These are phyloP conservation scores for Drepana arcuata DNA, from an alignment of 1,140 invertebrate species.

Conservation along the genomic window DNA sequence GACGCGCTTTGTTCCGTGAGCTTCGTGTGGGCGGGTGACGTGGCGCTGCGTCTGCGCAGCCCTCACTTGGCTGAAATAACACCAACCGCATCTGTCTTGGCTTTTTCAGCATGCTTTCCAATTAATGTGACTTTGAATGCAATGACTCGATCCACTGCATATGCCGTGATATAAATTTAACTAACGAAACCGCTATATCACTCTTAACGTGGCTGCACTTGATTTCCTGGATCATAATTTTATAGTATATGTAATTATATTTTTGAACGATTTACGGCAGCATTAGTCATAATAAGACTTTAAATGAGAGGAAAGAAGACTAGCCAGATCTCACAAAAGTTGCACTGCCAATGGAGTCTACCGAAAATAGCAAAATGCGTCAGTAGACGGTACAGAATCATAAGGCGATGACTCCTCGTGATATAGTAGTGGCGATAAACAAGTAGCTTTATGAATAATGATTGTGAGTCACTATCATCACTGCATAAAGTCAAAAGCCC, in stretches of 20 bases:
- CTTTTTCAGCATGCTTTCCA: conserved; percentile 36
- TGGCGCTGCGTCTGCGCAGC: conserved; percentile 29
- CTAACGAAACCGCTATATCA: not conserved
- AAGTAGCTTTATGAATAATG: conserved; percentile 41
- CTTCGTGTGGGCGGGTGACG: conserved; percentile 43
- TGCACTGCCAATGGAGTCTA: conserved; percentile 12
- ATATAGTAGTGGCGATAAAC: conserved; percentile 38
- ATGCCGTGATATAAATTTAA: conserved; percentile 1
- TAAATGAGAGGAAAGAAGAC: conserved; percentile 13
- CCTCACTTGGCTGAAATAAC: conserved; percentile 33
- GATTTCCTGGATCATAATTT: conserved; percentile 6
- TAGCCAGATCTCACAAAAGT: conserved; percentile 13
- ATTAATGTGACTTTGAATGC: conserved; percentile 32
- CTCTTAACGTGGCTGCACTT: not conserved
- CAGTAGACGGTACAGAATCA: conserved; percentile 36
- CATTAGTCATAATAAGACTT: conserved; percentile 18
- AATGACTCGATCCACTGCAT: conserved; percentile 8
- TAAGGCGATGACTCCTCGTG: conserved; percentile 35
- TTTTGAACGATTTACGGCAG: conserved; percentile 7
- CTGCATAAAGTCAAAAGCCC: conserved; percentile 18
- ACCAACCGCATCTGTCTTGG: conserved; percentile 34
- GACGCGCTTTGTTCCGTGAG: conserved; percentile 42
- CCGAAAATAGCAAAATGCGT: conserved; percentile 56
- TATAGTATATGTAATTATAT: not conserved
- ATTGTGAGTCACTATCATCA: conserved; percentile 22